Percentiles rank a stretch among this genome's conserved stretches.
phyloP scores from a whole-genome alignment of 2,797 vertebrate species.

The Apogon talboti region DNA sequence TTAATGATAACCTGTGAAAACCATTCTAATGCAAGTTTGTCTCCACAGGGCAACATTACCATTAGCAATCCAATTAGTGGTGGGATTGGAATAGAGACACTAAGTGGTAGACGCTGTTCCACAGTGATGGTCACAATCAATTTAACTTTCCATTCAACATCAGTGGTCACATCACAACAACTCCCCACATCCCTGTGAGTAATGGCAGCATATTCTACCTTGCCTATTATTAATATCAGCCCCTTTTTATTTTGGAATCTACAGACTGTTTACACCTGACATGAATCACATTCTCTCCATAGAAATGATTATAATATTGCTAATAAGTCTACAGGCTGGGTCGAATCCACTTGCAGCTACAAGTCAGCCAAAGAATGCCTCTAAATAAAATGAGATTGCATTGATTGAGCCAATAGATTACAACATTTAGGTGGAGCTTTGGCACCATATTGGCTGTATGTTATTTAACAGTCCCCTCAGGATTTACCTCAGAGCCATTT shows the following conservation, averaged over 20 bases:
- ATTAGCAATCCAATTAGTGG: conserved; percentile 74
- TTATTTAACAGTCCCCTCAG: conserved; percentile 53
- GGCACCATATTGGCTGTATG: conserved; percentile 36
- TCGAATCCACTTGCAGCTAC: conserved; percentile 39
- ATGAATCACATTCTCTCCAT: conserved; percentile 38
- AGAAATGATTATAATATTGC: conserved; percentile 59
- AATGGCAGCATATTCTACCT: not conserved
- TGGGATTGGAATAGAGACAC: conserved; percentile 50
- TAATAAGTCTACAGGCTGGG: conserved; percentile 53
- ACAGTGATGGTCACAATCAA: conserved; percentile 68
- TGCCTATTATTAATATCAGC: not conserved
- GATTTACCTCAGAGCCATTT: conserved; percentile 52
- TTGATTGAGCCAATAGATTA: conserved; percentile 65
- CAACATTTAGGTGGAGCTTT: conserved; percentile 50
- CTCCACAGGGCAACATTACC: conserved; percentile 59
- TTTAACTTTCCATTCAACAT: conserved; percentile 73
- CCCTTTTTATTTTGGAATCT: conserved; percentile 6
- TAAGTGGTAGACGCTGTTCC: conserved; percentile 63
- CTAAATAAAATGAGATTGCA: conserved; percentile 62
- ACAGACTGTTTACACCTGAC: conserved; percentile 20
- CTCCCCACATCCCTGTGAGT: conserved; percentile 11
- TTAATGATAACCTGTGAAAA: conserved; percentile 32
- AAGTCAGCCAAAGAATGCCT: conserved; percentile 31
- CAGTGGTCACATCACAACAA: conserved; percentile 60
- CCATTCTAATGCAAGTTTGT: conserved; percentile 61